Evolutionary conservation across 2,888 invertebrate genomes (phyloP).

Genomic region (Zootermopsis nevadensis): DNA sequence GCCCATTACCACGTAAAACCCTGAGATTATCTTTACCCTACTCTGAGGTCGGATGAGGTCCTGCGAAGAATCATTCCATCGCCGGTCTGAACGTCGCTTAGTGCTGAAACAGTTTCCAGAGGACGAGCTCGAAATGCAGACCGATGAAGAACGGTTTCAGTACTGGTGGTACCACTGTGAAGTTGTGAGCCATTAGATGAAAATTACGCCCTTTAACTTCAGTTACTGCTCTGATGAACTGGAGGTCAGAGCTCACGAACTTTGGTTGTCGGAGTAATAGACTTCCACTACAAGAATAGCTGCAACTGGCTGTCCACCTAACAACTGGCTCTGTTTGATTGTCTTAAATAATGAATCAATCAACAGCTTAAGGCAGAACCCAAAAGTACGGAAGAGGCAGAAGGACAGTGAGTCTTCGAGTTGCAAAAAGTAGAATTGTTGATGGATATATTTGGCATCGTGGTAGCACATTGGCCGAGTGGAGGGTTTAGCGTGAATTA

Average conservation of each 20-base stretch:
- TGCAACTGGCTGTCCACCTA: slow-evolving; percentile 14
- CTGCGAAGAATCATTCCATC: too few species aligned
- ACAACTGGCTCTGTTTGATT: slow-evolving; percentile 30
- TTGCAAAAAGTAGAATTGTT: slow-evolving; percentile 24
- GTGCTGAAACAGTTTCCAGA: too few species aligned
- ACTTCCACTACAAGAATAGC: slow-evolving; percentile 29
- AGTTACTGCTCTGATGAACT: slow-evolving; percentile 23
- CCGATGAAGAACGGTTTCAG: too few species aligned
- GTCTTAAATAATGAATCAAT: slow-evolving; percentile 42
- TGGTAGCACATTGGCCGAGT: not conserved
- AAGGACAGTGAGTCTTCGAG: slow-evolving; percentile 3
- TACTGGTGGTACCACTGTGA: not conserved
- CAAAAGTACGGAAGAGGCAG: not conserved
- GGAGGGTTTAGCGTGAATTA: not conserved
- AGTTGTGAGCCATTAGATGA: slow-evolving; percentile 19
- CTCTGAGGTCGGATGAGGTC: too few species aligned
- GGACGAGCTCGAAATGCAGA: too few species aligned
- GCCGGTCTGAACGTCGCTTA: too few species aligned
- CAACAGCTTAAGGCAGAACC: slow-evolving; percentile 34
- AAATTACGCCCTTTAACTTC: slow-evolving; percentile 7
- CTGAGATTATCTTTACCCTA: too few species aligned
- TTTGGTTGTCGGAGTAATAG: slow-evolving; percentile 31
- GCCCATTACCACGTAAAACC: too few species aligned
- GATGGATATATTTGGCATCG: not conserved
- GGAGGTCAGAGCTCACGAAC: slow-evolving; percentile 42